These are phyloP conservation scores for Hoplostethus mediterraneus DNA, from an alignment of 2,797 vertebrate genomes.

Conservation along the genomic window DNA sequence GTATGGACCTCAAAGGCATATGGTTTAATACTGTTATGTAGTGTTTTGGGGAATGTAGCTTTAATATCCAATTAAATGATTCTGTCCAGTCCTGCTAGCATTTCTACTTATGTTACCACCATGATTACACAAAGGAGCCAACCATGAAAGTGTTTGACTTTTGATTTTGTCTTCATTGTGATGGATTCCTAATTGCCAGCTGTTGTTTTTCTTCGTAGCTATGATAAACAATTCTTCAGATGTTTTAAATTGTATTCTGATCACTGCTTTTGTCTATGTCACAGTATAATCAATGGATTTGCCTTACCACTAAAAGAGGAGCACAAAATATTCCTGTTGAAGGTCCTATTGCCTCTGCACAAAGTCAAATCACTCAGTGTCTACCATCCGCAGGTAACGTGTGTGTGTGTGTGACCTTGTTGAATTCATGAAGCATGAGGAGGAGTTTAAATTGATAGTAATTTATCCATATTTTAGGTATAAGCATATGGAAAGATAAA, in stretches of 20 bases:
- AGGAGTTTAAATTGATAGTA: too few relatives aligned
- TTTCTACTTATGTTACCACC: neutral
- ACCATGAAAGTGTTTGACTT: too few relatives aligned
- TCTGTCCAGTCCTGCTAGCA: neutral
- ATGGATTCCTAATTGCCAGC: neutral
- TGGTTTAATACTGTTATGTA: neutral
- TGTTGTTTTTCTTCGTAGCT: neutral
- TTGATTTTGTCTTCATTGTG: neutral
- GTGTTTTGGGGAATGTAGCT: neutral
- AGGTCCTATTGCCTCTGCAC: slow-evolving; percentile 98
- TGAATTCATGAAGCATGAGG: neutral
- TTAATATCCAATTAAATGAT: neutral
- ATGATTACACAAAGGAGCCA: neutral
- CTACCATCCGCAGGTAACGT: slow-evolving; percentile 95
- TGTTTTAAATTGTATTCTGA: neutral
- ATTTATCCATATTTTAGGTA: too few relatives aligned
- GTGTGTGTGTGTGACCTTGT: neutral
- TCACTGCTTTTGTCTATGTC: slow-evolving; percentile 21
- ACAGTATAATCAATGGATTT: slow-evolving; percentile 99
- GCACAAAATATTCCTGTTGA: slow-evolving; percentile 99
- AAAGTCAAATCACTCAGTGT: slow-evolving; percentile 99
- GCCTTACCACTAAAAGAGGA: slow-evolving; percentile 99
- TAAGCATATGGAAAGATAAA: too few relatives aligned
- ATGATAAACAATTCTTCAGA: too few relatives aligned
- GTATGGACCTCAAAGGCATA: slow-evolving; percentile 67